Percentiles rank a stretch among this genome's conserved stretches.
Evolutionary conservation across 2,888 invertebrate genomes (phyloP).

Genomic region (Limenitis camilla): DNA sequence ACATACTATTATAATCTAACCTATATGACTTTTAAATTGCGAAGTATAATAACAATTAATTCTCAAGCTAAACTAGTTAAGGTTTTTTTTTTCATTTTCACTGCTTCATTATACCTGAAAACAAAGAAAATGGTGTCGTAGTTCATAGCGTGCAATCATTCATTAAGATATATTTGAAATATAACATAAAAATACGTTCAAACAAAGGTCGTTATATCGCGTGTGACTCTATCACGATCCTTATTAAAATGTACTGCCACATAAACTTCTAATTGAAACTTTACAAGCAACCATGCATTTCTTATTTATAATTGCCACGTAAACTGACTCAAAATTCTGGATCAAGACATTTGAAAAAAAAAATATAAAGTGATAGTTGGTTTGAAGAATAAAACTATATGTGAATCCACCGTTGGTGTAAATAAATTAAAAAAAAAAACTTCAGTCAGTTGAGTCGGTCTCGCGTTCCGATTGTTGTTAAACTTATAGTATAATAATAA

Average conservation of each 20-base stretch:
- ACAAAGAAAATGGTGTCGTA: slow-evolving; percentile 29
- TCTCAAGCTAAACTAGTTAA: background rate
- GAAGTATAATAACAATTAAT: too few species aligned
- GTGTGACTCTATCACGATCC: slow-evolving; percentile 50
- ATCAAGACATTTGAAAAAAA: background rate
- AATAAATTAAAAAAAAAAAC: too few species aligned
- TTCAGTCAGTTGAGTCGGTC: too few species aligned
- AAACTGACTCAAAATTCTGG: background rate
- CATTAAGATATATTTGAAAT: slow-evolving; percentile 42
- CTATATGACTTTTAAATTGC: too few species aligned
- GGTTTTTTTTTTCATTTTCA: background rate
- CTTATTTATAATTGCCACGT: slow-evolving; percentile 7
- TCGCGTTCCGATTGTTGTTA: too few species aligned
- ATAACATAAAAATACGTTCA: slow-evolving; percentile 32
- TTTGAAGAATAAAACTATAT: background rate
- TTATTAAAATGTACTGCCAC: slow-evolving; percentile 36
- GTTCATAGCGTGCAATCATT: slow-evolving; percentile 45
- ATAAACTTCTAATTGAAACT: slow-evolving; percentile 61
- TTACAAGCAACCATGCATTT: slow-evolving; percentile 33
- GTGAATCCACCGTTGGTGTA: too few species aligned
- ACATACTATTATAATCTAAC: too few species aligned
- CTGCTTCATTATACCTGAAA: background rate
- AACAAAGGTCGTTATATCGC: slow-evolving; percentile 48
- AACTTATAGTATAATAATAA: too few species aligned
- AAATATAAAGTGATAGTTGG: too few species aligned